Base-by-base conservation (phyloP, 2,888 invertebrate species). In the Heteromurus nitidus region DNA sequence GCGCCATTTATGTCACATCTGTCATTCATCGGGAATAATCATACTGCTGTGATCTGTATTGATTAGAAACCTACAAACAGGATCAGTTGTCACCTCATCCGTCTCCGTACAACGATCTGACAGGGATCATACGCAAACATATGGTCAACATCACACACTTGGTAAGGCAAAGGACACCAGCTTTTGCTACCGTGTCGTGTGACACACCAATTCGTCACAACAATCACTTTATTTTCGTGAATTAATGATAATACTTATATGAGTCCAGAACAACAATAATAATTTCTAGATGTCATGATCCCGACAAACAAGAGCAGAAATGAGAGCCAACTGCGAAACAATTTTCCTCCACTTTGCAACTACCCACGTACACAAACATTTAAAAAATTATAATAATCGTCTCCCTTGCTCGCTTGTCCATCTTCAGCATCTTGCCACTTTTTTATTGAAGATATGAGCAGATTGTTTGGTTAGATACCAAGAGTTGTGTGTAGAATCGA, bases 1-100 rank as follows among this genome's bases (percentile, higher is more conserved):
- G 65, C 70, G 22, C 82, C 82, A 79, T 82, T 82, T 82, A 79
- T 62, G 82, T 79, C 82, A 53, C 64, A 79, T 79, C 79, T 79
- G 70, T 79, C 79, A 79, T 70, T 79, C 79, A 70, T 70, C 64
- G 18, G 55, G 55, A 76, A 60, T 64, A 64, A 60, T 79, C 79
- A 70, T 16, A 22, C 3, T 26, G 60, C 9, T 42, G 28, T 70
- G 69, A 77, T 70, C 70, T 70, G 64, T 28, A 50, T 30, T 69
- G 69, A 62, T 70, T 77, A 55, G 60, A 55, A 68, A 62, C 47
- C 69, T 44, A 69, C 44, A 76, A n/a, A 70, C 64, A 55, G 28
- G 79, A 79, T 79, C 70, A 70, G 70, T 79, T 79, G 79, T 70
- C 79, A 79, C 79, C 65, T 79, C 70, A 79, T 70, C 55, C 42